Conservation (phyloP, 2,888 invertebrate genomes). For the Microchrysa polita region DNA sequence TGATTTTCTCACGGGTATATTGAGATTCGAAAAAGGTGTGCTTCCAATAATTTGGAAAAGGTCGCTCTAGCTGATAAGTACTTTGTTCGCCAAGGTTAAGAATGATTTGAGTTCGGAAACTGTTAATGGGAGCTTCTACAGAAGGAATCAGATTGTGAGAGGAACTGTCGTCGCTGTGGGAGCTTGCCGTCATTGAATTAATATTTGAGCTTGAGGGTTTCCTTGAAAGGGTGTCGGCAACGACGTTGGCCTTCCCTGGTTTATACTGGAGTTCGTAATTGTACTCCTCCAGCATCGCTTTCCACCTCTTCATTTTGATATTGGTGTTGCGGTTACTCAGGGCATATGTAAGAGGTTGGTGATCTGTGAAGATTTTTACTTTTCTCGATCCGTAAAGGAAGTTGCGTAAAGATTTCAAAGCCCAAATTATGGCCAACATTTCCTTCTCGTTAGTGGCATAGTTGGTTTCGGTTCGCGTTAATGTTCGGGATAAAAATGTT, state of each 20-base stretch:
- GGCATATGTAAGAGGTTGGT: too few relatives aligned
- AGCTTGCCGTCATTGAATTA: background rate
- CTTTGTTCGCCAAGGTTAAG: constrained; percentile 2
- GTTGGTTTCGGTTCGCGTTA: too few relatives aligned
- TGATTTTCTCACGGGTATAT: background rate
- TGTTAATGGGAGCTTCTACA: constrained; percentile 16
- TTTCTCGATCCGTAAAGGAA: too few relatives aligned
- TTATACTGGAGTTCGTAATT: constrained; percentile 57
- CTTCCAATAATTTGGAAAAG: constrained; percentile 17
- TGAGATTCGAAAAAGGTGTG: background rate
- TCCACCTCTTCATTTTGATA: constrained; percentile 40
- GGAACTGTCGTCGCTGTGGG: constrained; percentile 11
- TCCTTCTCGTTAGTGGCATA: too few relatives aligned
- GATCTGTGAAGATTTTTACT: too few relatives aligned
- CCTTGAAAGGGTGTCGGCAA: background rate
- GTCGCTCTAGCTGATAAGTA: constrained; percentile 9
- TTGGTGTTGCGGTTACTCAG: too few relatives aligned
- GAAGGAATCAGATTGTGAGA: background rate
- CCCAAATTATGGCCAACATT: too few relatives aligned
- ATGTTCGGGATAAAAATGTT: too few relatives aligned
- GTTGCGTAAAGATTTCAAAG: too few relatives aligned
- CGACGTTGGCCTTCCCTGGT: constrained; percentile 55
- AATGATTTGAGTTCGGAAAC: constrained; percentile 21
- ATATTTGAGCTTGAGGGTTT: background rate
- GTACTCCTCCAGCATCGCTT: constrained; percentile 48